These are phyloP conservation scores for Gobio gobio DNA, from an alignment of 2,113 vertebrate genomes.

Conservation along the genomic window DNA sequence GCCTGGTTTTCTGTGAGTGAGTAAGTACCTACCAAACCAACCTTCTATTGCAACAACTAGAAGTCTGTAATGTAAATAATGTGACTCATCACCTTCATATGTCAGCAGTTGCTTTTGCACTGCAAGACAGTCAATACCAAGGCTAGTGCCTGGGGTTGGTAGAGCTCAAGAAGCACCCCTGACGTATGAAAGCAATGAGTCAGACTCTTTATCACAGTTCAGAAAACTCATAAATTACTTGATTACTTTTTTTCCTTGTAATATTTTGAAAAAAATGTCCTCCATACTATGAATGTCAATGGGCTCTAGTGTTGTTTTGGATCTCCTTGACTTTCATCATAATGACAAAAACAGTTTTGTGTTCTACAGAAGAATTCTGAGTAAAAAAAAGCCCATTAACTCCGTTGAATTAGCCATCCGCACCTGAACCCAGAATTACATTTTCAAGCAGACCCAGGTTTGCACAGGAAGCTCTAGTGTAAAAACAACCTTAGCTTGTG, in stretches of 20 bases:
- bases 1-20: neutral
- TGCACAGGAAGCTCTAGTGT: neutral
- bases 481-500: neutral
- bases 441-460: neutral
- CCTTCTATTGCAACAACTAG: neutral
- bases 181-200: conserved; percentile 39
- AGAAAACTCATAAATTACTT: conserved; percentile 13
- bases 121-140: conserved; percentile 11
- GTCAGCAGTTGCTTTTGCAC: conserved; percentile 8
- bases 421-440: neutral
- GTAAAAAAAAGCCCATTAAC: neutral
- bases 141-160: neutral
- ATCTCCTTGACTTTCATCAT: neutral
- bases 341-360: neutral
- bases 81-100: conserved; percentile 43
- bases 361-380: neutral
- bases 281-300: neutral
- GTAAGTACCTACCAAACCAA: neutral
- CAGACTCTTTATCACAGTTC: neutral
- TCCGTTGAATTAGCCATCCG: neutral
- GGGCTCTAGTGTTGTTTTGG: neutral
- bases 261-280: neutral
- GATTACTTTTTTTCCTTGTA: neutral
- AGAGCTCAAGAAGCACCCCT: conserved; percentile 1
- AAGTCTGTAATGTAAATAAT: neutral